Conservation (phyloP, 2,797 vertebrate genomes). For the Bryconaethiops microstoma region DNA sequence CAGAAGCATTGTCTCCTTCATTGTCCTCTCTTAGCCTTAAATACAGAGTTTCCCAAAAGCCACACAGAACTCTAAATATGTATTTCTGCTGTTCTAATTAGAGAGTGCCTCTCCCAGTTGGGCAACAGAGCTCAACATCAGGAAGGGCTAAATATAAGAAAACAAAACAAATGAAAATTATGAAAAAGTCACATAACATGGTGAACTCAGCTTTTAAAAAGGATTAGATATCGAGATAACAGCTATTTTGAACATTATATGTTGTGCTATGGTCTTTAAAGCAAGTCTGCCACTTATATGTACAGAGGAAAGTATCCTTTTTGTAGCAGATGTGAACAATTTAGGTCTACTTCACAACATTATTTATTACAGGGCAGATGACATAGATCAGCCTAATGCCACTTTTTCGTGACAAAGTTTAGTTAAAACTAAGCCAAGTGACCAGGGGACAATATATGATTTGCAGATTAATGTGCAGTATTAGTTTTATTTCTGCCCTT, state of each 20-base stretch:
- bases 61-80: constrained; percentile 78
- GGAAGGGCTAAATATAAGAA: constrained; percentile 78
- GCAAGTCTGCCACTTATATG: not conserved
- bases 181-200: constrained; percentile 65
- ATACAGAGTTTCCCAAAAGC: constrained; percentile 79
- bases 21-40: constrained; percentile 78
- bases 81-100: constrained; percentile 81
- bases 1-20: constrained; percentile 73
- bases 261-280: not conserved
- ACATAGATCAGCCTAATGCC: too few species aligned
- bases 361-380: not conserved
- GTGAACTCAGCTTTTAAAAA: constrained; percentile 16
- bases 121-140: constrained; percentile 72
- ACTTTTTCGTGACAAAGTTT: too few species aligned
- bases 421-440: too few species aligned
- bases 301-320: not conserved
- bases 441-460: not conserved
- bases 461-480: not conserved
- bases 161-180: constrained; percentile 78
- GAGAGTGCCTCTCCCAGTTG: constrained; percentile 71
- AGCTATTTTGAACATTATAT: constrained; percentile 10
- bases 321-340: not conserved
- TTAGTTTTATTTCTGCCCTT: not conserved
- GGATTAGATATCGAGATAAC: not conserved
- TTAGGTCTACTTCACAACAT: not conserved